Conservation (phyloP, 2,888 invertebrate genomes). For the Ornithoptera alexandrae region DNA sequence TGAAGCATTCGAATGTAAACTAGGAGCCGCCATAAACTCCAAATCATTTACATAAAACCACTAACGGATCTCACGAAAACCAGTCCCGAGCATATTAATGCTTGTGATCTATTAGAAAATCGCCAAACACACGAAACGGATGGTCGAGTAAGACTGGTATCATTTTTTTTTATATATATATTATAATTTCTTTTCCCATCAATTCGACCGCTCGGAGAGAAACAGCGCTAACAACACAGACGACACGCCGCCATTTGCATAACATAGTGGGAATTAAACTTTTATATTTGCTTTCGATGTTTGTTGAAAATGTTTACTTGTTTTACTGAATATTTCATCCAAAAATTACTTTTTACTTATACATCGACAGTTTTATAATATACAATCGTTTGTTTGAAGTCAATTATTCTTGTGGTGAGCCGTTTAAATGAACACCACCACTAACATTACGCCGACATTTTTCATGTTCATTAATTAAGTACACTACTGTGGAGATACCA, state of each 20-base stretch:
- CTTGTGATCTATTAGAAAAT: conserved; percentile 78
- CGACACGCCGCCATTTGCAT: conserved; percentile 50
- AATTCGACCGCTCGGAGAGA: conserved; percentile 45
- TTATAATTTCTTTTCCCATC: conserved; percentile 61
- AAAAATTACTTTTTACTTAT: too few species aligned
- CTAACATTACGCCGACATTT: too few species aligned
- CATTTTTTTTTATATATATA: conserved; percentile 50
- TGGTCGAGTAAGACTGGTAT: conserved; percentile 50
- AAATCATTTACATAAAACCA: conserved; percentile 76
- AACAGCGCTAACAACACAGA: conserved; percentile 45
- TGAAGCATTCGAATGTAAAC: conserved; percentile 67
- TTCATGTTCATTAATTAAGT: too few species aligned
- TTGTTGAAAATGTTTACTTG: conserved; percentile 9
- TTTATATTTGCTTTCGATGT: conserved; percentile 39
- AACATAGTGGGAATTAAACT: conserved; percentile 44
- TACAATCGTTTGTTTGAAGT: too few species aligned
- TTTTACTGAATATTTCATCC: background rate
- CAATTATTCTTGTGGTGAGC: too few species aligned
- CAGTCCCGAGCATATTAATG: conserved; percentile 72
- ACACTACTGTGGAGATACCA: too few species aligned
- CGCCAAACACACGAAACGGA: conserved; percentile 55
- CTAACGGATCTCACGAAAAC: conserved; percentile 78
- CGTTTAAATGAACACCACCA: too few species aligned
- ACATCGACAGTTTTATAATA: too few species aligned
- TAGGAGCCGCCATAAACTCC: conserved; percentile 69